Percentiles rank a stretch among this genome's conserved stretches.
Conservation (phyloP, 2,888 invertebrate genomes). For the Sphecodes monilicornis region DNA sequence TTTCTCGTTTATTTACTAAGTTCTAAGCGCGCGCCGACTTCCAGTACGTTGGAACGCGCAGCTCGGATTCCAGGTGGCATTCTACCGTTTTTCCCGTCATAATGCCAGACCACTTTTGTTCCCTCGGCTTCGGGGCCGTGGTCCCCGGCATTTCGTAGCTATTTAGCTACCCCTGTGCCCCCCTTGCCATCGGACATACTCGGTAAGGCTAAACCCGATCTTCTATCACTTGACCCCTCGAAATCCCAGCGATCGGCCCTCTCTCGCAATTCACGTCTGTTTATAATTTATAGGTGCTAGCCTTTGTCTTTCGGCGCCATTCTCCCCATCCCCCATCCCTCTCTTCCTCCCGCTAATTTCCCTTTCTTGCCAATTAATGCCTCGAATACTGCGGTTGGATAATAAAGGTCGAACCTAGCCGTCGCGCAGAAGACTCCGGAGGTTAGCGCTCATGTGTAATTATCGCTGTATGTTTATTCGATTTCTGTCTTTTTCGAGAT, state of each 20-base stretch:
- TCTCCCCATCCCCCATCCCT: not conserved
- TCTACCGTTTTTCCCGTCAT: constrained; percentile 74
- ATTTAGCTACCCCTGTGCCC: constrained; percentile 40
- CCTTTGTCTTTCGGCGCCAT: not conserved
- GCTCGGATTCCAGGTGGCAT: constrained; percentile 73
- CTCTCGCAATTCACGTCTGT: constrained; percentile 3
- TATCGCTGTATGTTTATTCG: not conserved
- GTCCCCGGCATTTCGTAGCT: constrained; percentile 58
- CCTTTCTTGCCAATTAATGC: constrained; percentile 50
- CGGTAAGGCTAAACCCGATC: not conserved
- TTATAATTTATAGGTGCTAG: constrained; percentile 19
- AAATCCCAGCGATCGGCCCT: not conserved
- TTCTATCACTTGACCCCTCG: not conserved
- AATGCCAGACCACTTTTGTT: constrained; percentile 73
- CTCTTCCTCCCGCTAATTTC: constrained; percentile 13
- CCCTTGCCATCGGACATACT: not conserved
- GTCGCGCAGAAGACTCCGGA: not conserved
- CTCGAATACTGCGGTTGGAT: constrained; percentile 18
- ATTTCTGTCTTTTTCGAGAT: not conserved
- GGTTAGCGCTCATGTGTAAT: not conserved
- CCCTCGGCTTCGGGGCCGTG: constrained; percentile 47
- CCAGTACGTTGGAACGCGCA: constrained; percentile 57
- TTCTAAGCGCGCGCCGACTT: constrained; percentile 72
- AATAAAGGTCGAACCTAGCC: constrained; percentile 31
- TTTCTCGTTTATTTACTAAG: constrained; percentile 71